These are phyloP conservation scores for Thysanoteuthis rhombus DNA, from an alignment of 2,888 invertebrate species.

Conservation along the genomic window DNA sequence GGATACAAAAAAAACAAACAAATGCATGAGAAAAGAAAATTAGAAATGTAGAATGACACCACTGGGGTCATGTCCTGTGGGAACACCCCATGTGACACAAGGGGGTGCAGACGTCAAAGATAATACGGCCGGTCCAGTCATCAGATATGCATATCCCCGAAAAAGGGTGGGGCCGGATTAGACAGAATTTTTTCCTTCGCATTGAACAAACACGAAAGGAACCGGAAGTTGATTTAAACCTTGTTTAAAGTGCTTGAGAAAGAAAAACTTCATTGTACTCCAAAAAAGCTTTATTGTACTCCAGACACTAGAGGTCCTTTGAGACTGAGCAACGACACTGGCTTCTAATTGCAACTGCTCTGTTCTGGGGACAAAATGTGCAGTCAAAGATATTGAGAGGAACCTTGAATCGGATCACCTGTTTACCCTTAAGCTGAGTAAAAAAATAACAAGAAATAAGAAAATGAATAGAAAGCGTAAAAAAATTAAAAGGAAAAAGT, in stretches of 20 bases:
- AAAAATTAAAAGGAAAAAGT: not conserved
- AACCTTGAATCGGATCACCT: not conserved
- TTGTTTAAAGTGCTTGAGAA: not conserved
- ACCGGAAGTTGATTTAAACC: not conserved
- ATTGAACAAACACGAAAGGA: not conserved
- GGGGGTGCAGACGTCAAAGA: not conserved
- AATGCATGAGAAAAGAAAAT: not conserved
- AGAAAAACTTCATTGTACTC: not conserved
- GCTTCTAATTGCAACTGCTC: slow-evolving; percentile 12
- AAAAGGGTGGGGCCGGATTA: not conserved
- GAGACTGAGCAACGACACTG: not conserved
- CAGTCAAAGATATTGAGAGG: not conserved
- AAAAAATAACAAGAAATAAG: too few relatives aligned
- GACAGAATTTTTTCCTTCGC: not conserved
- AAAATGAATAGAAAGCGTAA: not conserved
- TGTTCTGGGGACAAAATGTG: not conserved
- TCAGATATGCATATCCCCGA: not conserved
- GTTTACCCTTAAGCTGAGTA: not conserved
- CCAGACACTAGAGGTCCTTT: not conserved
- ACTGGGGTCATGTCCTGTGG: not conserved
- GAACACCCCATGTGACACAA: not conserved
- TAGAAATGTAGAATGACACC: not conserved
- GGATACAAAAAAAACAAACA: not conserved
- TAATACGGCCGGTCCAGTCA: not conserved
- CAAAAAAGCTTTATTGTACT: not conserved